Evolutionary conservation across 2,888 invertebrate species (phyloP), one percentile per base, ranked within the genome.

Genomic region (Onchidella celtica): DNA sequence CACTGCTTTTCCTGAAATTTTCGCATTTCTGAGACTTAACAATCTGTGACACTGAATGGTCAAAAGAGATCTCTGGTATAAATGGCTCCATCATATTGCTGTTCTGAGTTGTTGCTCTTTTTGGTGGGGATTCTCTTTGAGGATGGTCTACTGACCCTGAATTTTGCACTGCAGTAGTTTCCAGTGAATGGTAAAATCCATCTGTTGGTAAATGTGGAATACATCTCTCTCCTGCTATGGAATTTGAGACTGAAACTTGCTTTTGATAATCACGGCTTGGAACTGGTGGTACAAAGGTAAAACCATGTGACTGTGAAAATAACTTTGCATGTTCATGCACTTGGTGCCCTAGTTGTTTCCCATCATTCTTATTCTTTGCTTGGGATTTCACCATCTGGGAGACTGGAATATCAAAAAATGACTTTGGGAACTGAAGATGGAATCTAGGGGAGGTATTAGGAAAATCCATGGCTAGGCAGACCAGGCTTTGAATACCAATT

Each of bases 11-110:
- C n/a, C 24, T 32, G 32, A 34, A 34, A 11, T 32, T 1, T 1
- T 34, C 57, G 34, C 17, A 72, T 38, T 21, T 57, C n/a, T 72
- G 72, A 21, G 72, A 72, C 57, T 57, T 38, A 55, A 72, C 6
- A 11, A 72, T 29, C 29, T 72, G 72, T 34, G 72, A 72, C n/a
- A 72, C 29, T n/a, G 38, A 57, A 9, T 57, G 29, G 34, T 72
- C 72, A 72, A 72, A 72, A n/a, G 72, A 57, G 6, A 11, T 47
- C 47, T 32, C 32, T 21, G 47, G 14, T n/a, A n/a, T n/a, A n/a
- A n/a, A n/a, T n/a, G n/a, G n/a, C n/a, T n/a, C n/a, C n/a, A n/a
- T n/a, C n/a, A n/a, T n/a, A n/a, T n/a, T n/a, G 32, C 57, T 55
- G 1, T 72, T 27, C 1, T 47, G 47, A 17, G 17, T 17, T 11